Evolutionary conservation across 2,113 vertebrate species (phyloP).

Genomic region (Madoqua kirkii): DNA sequence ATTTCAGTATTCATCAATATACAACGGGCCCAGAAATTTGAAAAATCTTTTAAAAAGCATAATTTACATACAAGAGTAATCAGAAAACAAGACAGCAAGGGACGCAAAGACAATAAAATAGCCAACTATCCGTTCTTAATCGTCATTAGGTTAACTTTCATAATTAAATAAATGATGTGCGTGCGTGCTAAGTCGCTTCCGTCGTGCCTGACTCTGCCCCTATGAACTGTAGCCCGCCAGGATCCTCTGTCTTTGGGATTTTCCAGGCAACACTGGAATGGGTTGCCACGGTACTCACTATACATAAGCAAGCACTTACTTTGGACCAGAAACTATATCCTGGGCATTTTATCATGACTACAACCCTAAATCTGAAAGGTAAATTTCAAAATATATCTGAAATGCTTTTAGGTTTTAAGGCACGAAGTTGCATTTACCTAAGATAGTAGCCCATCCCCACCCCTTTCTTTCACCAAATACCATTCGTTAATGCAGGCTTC

Average conservation of each 20-base stretch:
- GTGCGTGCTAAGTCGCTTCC: not conserved
- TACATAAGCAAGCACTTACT: not conserved
- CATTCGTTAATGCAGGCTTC: not conserved
- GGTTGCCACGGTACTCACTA: not conserved
- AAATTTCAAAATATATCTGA: slow-evolving; percentile 1
- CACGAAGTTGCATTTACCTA: not conserved
- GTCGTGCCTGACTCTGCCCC: not conserved
- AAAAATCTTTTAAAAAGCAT: not conserved
- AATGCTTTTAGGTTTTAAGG: not conserved
- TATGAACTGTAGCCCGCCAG: not conserved
- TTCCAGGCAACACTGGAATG: not conserved
- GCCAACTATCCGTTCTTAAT: not conserved
- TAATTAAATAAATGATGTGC: not conserved
- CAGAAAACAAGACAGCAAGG: not conserved
- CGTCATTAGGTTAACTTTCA: not conserved
- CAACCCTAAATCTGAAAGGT: not conserved
- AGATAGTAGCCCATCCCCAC: not conserved
- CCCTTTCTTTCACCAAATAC: not conserved
- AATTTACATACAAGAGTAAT: not conserved
- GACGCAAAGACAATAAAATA: not conserved
- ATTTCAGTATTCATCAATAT: not conserved
- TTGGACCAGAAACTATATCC: not conserved
- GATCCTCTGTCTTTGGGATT: not conserved
- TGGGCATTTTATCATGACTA: not conserved
- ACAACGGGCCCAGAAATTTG: not conserved